Evolutionary conservation across 2,797 vertebrate genomes (phyloP).

Genomic region (Lacerta agilis): DNA sequence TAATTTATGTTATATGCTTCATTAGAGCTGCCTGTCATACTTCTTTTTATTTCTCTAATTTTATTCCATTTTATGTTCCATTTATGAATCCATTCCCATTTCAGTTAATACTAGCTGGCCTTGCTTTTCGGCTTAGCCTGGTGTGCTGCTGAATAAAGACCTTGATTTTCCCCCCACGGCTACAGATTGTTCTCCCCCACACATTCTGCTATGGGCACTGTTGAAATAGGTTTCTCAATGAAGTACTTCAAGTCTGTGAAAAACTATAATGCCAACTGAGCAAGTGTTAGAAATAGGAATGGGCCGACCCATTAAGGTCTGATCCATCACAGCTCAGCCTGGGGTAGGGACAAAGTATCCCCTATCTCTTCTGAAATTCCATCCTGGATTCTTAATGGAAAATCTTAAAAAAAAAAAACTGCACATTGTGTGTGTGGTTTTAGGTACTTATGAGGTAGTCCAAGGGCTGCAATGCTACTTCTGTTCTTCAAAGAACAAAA

Average conservation of each 20-base stretch:
- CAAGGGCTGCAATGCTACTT: no score
- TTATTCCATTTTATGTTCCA: constrained; percentile 17
- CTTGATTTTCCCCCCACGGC: background rate
- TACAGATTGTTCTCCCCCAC: background rate
- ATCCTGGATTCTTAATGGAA: no score
- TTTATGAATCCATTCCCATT: constrained; percentile 29
- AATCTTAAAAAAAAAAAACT: no score
- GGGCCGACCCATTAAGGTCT: background rate
- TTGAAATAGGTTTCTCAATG: background rate
- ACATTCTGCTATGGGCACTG: background rate
- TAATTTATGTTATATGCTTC: constrained; percentile 18
- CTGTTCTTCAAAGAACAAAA: no score
- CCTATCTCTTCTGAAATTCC: no score
- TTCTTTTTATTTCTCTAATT: constrained; percentile 4
- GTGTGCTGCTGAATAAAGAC: background rate
- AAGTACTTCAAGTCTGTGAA: background rate
- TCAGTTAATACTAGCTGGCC: constrained; percentile 1
- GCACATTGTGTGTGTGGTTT: no score
- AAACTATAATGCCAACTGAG: background rate
- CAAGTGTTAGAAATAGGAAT: no score
- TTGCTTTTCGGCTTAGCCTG: background rate
- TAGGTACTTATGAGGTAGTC: no score
- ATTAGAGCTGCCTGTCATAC: fast-evolving
- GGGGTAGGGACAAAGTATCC: no score
- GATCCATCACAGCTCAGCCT: background rate